Evolutionary conservation across 2,797 vertebrate genomes (phyloP), one percentile per base, ranked within the genome.

Genomic region (Lepilemur ruficaudatus): DNA sequence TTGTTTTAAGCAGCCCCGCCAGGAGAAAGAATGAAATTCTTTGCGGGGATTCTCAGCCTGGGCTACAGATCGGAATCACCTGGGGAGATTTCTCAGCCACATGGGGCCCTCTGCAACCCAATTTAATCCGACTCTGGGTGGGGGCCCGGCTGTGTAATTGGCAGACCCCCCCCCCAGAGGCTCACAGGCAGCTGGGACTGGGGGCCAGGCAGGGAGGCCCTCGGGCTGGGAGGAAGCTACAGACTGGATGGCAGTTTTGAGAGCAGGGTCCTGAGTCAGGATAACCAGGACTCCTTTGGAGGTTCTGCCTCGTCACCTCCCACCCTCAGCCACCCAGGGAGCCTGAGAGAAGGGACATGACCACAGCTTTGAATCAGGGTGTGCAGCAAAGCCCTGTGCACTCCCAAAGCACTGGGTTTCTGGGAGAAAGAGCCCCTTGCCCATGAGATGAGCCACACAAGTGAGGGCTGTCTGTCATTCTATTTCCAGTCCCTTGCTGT

Each of bases 351-450:
- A 93, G 61, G n/a, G 69, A 75, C n/a, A 22, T 5, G 20, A 30
- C 4, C 9, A 28, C 15, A 7, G 46, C 15, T 43, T 13, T 55
- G 57, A 25, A 4, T 7, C 15, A 7, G 61, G 61, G 32, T 41
- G 70, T 17, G 22, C 22, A 18, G 8, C 28, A 57, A 13, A 28
- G 0, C 67, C 18, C 17, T 11, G 5, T 0, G 1, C 8, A 18
- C 35, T 76, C 70, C n/a, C 57, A 5, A 32, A 46, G 52, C 2
- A 3, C 18, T 1, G 46, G 1, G 55, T 28, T 52, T 76, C 65
- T 28, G 6, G 17, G 61, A 81, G 59, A 65, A 59, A 91, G 5
- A 35, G 12, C 4, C 38, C 4, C 25, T 25, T 7, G 0, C 15
- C 52, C 25, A 4, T 59, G 79, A 93, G 87, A 30, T 20, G 15